A percentile compares a stretch with the other conserved stretches of the same genome.
Evolutionary conservation across 2,113 vertebrate species (phyloP).

Genomic region (Numida meleagris): DNA sequence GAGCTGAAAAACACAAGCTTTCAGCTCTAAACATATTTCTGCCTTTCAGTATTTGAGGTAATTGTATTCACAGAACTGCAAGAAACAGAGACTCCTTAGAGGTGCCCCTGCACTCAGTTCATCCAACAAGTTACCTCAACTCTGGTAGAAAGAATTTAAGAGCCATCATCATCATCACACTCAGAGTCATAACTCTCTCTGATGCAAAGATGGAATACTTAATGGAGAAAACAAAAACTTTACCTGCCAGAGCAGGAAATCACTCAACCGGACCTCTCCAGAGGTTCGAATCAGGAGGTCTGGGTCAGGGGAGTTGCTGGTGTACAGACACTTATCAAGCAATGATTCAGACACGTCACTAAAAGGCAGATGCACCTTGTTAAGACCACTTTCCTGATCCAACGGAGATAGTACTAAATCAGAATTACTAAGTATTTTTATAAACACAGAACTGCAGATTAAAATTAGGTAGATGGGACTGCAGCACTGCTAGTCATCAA

Average conservation of each 20-base stretch:
- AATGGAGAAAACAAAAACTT: neutral
- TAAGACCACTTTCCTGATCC: neutral
- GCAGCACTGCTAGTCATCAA: neutral
- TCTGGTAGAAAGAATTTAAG: neutral
- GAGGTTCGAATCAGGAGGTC: conserved; percentile 97
- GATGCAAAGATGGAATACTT: neutral
- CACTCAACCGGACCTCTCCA: conserved; percentile 95
- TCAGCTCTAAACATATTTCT: neutral
- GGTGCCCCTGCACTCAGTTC: neutral
- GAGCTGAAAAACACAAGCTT: neutral
- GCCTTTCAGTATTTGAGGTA: neutral
- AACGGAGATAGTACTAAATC: neutral
- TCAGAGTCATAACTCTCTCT: neutral
- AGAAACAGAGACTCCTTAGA: neutral
- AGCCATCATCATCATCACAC: neutral
- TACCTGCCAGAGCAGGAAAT: conserved; percentile 99
- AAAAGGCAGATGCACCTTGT: conserved; percentile 28
- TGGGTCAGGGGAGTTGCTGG: conserved; percentile 91
- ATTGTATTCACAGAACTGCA: neutral
- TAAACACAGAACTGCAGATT: neutral
- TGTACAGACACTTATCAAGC: conserved; percentile 94
- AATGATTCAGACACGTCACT: conserved; percentile 93
- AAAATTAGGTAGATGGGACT: neutral
- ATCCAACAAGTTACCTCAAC: neutral
- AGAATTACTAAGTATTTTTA: neutral